phyloP scores from a whole-genome alignment of 2,888 invertebrate species.

The Horisme vitalbata region DNA sequence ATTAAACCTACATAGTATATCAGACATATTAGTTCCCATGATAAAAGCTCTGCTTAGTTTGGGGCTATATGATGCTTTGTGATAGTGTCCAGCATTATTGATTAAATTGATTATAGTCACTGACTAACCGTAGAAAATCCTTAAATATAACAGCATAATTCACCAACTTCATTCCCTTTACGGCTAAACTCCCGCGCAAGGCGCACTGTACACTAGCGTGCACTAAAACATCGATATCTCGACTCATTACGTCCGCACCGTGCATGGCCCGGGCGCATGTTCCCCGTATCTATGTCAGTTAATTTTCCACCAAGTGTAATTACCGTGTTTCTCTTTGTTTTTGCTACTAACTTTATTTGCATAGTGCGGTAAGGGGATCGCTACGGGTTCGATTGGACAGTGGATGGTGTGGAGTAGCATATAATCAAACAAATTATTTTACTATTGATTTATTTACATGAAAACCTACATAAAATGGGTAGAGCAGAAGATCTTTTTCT shows the following conservation, averaged over 20 bases:
- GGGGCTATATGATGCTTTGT: background rate
- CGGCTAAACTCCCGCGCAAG: conserved; percentile 6
- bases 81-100: no score
- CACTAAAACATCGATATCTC: conserved; percentile 62
- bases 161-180: conserved; percentile 8
- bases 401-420: conserved; percentile 44
- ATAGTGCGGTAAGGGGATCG: conserved; percentile 67
- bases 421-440: no score
- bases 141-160: conserved; percentile 7
- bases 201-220: conserved; percentile 55
- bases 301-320: conserved; percentile 81
- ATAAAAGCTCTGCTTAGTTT: background rate
- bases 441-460: no score
- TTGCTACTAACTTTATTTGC: conserved; percentile 82
- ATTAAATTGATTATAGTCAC: background rate
- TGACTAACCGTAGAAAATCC: background rate
- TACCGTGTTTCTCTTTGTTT: conserved; percentile 80
- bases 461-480: no score
- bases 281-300: conserved; percentile 76
- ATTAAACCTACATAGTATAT: no score
- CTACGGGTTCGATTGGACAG: conserved; percentile 48
- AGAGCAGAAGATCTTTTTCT: no score
- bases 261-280: conserved; percentile 61
- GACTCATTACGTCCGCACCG: conserved; percentile 67
- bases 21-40: background rate